These are phyloP conservation scores for Malaclemys terrapin DNA, from an alignment of 2,113 vertebrate genomes.

Conservation along the genomic window DNA sequence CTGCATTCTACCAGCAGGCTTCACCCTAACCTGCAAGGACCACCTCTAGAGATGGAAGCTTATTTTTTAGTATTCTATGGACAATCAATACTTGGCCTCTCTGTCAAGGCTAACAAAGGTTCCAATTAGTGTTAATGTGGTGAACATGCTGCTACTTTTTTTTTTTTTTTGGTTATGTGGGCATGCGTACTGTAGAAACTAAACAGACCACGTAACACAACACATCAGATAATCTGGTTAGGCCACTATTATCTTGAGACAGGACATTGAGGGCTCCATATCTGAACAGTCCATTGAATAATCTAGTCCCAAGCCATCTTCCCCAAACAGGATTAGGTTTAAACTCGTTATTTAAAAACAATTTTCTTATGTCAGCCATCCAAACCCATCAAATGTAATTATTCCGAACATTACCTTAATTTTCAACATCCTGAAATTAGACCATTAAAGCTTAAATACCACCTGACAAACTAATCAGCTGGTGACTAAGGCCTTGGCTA, in stretches of 20 bases:
- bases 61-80: background rate
- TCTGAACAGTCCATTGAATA: background rate
- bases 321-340: background rate
- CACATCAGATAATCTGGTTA: background rate
- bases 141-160: background rate
- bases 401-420: background rate
- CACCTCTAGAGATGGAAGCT: background rate
- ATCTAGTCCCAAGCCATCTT: background rate
- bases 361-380: background rate
- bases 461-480: background rate
- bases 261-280: background rate
- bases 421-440: background rate
- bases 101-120: background rate
- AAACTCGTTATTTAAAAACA: background rate
- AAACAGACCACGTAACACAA: background rate
- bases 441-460: background rate
- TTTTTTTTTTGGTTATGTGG: no score
- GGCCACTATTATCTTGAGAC: background rate
- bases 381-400: accelerated
- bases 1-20: constrained; percentile 13
- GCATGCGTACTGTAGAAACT: background rate
- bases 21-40: background rate
- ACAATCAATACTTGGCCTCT: background rate
- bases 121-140: no score
- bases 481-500: background rate